These are phyloP conservation scores for Cotesia chilonis DNA, from an alignment of 1,140 invertebrate genomes.

Conservation along the genomic window DNA sequence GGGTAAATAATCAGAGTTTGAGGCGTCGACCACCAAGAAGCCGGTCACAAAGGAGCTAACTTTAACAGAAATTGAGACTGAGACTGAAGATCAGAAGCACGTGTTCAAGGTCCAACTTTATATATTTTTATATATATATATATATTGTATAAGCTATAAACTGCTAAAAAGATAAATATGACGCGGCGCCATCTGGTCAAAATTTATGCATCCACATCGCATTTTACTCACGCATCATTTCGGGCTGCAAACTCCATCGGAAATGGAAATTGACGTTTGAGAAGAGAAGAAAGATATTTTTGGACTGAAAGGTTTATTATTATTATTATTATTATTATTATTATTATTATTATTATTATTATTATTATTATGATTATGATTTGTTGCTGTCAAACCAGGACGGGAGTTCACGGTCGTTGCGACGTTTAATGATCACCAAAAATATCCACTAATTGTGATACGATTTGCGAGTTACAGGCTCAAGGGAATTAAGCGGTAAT, in stretches of 20 bases:
- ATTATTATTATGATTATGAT: not conserved
- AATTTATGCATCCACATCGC: conserved; percentile 22
- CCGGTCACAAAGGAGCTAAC: not conserved
- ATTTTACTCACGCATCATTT: not conserved
- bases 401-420: not conserved
- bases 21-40: conserved; percentile 27
- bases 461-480: no score
- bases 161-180: conserved; percentile 11
- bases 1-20: conserved; percentile 27
- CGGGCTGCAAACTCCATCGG: conserved; percentile 18
- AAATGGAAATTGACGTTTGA: conserved; percentile 8
- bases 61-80: not conserved
- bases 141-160: not conserved
- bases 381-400: conserved; percentile 4
- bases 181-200: conserved; percentile 29
- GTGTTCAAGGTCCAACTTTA: conserved; percentile 22
- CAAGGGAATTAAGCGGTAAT: no score
- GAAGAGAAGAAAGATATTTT: conserved; percentile 16
- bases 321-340: no score
- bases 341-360: no score
- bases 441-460: no score
- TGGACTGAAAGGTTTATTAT: not conserved
- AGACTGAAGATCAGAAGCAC: conserved; percentile 22
- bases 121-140: no score
- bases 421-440: not conserved